Percentiles rank a stretch among this genome's conserved stretches.
Evolutionary conservation across 2,888 invertebrate genomes (phyloP).

Genomic region (Drosophila algonquin): DNA sequence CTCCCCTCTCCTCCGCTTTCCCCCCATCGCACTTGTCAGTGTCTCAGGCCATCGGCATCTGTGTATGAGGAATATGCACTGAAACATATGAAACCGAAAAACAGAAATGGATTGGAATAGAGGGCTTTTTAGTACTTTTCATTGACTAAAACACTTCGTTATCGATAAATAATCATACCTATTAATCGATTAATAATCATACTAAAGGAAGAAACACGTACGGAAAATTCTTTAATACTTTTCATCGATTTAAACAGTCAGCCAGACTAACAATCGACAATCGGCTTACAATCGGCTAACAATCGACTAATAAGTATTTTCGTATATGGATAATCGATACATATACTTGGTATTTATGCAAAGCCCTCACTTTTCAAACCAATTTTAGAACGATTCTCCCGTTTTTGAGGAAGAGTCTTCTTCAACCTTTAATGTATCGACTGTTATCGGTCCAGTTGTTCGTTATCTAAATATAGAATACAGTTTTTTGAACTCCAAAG

Average conservation of each 20-base stretch:
- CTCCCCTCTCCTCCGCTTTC: not conserved
- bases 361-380: not conserved
- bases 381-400: not conserved
- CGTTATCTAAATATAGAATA: not conserved
- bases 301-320: too few relatives aligned
- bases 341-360: not conserved
- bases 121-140: not conserved
- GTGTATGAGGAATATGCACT: not conserved
- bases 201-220: too few relatives aligned
- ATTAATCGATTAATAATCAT: not conserved
- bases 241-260: too few relatives aligned
- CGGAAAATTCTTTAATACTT: too few relatives aligned
- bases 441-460: not conserved
- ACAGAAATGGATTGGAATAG: not conserved
- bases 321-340: too few relatives aligned
- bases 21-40: not conserved
- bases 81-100: not conserved
- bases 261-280: too few relatives aligned
- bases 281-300: too few relatives aligned
- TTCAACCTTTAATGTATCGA: not conserved
- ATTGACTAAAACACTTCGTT: not conserved
- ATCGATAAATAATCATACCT: not conserved
- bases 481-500: not conserved
- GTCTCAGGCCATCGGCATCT: constrained; percentile 3
- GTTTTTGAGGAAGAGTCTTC: not conserved